Evolutionary conservation across 2,113 vertebrate species (phyloP).

Genomic region (Castor canadensis): DNA sequence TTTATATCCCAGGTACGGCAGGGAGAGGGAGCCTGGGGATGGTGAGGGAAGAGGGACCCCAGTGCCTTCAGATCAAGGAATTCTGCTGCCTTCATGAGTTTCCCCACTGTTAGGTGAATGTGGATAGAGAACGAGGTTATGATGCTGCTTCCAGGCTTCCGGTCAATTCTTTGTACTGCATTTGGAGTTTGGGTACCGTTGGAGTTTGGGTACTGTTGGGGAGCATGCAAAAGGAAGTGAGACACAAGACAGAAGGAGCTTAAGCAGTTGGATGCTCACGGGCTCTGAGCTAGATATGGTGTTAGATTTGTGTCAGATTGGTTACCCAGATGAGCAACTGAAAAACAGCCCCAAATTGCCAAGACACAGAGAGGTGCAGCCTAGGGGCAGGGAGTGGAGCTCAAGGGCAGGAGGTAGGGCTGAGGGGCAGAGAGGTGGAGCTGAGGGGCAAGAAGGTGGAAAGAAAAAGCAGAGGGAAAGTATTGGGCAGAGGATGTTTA

Average conservation of each 20-base stretch:
- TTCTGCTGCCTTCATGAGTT: background rate
- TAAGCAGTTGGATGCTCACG: background rate
- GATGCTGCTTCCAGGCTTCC: background rate
- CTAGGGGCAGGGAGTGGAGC: no score
- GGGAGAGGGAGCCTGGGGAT: background rate
- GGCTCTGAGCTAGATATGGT: background rate
- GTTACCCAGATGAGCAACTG: background rate
- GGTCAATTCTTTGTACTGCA: accelerated
- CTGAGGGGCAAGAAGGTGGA: background rate
- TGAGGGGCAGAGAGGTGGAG: no score
- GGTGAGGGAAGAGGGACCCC: background rate
- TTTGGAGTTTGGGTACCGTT: background rate
- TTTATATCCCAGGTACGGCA: slow-evolving; percentile 91
- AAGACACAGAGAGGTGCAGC: no score
- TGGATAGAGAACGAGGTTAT: background rate
- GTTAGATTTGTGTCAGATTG: background rate
- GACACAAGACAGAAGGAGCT: accelerated
- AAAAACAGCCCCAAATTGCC: accelerated
- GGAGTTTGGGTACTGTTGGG: background rate
- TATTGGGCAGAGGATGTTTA: background rate
- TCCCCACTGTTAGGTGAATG: background rate
- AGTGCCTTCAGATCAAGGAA: background rate
- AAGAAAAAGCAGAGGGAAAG: no score
- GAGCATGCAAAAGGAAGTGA: no score
- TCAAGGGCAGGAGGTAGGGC: no score